Evolutionary conservation across 2,113 vertebrate species (phyloP), one percentile per base, ranked within the genome.

Genomic region (Gorilla gorilla): DNA sequence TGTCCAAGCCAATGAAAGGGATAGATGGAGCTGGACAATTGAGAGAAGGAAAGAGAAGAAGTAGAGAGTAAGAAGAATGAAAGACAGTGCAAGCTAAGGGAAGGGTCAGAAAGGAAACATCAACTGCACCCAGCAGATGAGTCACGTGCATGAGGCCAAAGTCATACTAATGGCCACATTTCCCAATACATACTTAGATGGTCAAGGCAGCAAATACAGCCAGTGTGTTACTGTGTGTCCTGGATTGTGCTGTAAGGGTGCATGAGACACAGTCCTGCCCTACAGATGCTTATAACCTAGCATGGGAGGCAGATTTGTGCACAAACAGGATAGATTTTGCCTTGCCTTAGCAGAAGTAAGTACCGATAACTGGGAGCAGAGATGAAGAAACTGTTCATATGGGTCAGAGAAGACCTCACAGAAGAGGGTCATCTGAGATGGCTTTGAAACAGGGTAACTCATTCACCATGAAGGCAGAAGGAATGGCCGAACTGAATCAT

Each of bases 281-380:
- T 32, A 16, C 25, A 40, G 75, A 57, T 38, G 30, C 38, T 66
- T 43, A 2, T 0, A 0, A 43, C 4, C 48, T 61, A 8, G 2
- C 64, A 45, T 45, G 40, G 5, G 61, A 85, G 50, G 35, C 10
- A n/a, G n/a, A 89, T 32, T 13, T 55, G 50, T 20, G 7, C 3
- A 14, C 8, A 68, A 22, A 13, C n/a, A 68, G 61, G 27, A 55
- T 18, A 64, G 48, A 38, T 0, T 2, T 0, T 10, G 6, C 43
- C 18, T 45, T 52, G 30, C 11, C 75, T 40, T 57, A 72, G 23
- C 16, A 38, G 32, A 57, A 7, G 20, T 5, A 0, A 85, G n/a
- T 66, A 61, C 30, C 38, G 72, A 16, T 35, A 87, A 64, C 2
- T 5, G 13, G 43, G 45, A 90, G 16, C 27, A 20, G 20, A 76